Evolutionary conservation across 2,113 vertebrate species (phyloP), one percentile per base, ranked within the genome.

Genomic region (Oreocharis arfaki): DNA sequence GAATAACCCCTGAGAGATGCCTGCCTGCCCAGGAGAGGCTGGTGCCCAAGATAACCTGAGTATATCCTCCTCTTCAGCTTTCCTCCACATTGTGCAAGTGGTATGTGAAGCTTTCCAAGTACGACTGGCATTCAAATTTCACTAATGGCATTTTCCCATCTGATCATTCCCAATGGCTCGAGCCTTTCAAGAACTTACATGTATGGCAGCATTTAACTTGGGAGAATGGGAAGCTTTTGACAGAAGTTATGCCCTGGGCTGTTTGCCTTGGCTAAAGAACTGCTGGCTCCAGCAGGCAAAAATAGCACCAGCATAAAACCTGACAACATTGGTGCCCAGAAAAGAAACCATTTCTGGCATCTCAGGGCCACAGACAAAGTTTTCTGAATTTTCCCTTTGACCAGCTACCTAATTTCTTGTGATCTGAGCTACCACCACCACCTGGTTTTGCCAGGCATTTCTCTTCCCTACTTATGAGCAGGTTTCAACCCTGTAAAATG

Each of bases 1-100:
- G 71, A 81, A 90, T 76, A 91, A 93, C 85, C 64, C 32, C 37
- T 3, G 41, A 52, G 78, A 49, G 75, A 85, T 77, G 79, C 82
- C 11, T 11, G 13, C 71, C 64, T 68, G 55, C 46, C 46, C 0
- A 3, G 67, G 74, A 84, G 77, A 81, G 53, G 56, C 89, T 83
- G 71, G 44, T 39, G 41, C 60, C 75, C 1, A 9, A 59, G 88
- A 63, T 87, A 92, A 81, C 69, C 86, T 33, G 64, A 61, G 44
- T 42, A 67, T 14, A 53, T 30, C 68, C 76, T 92, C 76, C 46
- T 80, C 82, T 88, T 78, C 76, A 74, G 74, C 56, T 68, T 76
- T 57, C 41, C 64, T 89, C 64, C 49, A 50, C 13, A 0, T 56
- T 32, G 23, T 77, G 76, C 47, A 87, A 86, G 60, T 16, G 32